phyloP scores from a whole-genome alignment of 2,888 invertebrate species.

The Ophraella communa region DNA sequence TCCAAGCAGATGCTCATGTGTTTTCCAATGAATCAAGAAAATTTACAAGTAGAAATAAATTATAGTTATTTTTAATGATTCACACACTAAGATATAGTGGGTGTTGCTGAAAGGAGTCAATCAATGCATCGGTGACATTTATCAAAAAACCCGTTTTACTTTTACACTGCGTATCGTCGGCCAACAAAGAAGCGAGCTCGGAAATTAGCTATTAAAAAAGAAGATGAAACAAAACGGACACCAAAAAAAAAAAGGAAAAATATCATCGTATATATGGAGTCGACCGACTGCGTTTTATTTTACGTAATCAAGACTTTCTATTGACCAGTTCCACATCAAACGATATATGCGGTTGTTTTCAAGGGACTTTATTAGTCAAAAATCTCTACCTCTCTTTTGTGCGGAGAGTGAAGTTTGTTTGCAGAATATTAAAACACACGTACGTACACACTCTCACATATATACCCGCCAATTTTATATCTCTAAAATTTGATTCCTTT shows the following conservation, averaged over 20 bases:
- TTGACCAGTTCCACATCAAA: conserved; percentile 37
- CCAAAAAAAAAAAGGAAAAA: conserved; percentile 28
- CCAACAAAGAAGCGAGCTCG: neutral
- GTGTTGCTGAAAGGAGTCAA: too few species aligned
- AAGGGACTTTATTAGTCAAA: conserved; percentile 24
- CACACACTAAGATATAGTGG: too few species aligned
- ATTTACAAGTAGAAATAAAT: too few species aligned
- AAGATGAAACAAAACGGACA: conserved; percentile 26
- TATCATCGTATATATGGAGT: conserved; percentile 18
- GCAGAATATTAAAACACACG: conserved; percentile 6
- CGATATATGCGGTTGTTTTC: conserved; percentile 33
- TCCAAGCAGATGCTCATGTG: too few species aligned
- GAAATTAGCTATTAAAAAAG: conserved; percentile 13
- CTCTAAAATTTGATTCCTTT: neutral
- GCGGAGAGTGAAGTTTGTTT: neutral
- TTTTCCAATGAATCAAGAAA: too few species aligned
- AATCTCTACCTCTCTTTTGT: conserved; percentile 18
- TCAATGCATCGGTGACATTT: too few species aligned
- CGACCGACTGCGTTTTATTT: conserved; percentile 34
- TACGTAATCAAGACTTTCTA: conserved; percentile 36
- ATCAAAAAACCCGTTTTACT: too few species aligned
- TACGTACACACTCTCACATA: too few species aligned
- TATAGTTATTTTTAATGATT: too few species aligned
- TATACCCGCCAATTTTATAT: conserved; percentile 4
- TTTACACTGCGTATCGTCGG: too few species aligned